Percentiles rank a stretch among this genome's conserved stretches.
Conservation (phyloP, 2,113 vertebrate species). For the Lonchura striata region DNA sequence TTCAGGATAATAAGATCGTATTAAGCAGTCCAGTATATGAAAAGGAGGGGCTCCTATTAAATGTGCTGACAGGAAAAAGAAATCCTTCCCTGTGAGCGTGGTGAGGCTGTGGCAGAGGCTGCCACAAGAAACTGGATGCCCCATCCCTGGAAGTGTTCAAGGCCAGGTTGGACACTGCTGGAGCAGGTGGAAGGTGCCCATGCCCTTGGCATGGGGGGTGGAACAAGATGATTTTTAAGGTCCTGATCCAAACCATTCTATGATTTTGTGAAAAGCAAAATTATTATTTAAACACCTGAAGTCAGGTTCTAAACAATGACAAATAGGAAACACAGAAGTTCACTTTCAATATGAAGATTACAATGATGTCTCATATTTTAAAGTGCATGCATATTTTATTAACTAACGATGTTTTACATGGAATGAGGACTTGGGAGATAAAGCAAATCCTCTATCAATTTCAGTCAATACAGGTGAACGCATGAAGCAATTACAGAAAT, state of each 20-base stretch:
- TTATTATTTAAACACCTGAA: not conserved
- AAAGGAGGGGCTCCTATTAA: not conserved
- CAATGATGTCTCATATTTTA: not conserved
- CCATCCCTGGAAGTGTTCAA: not conserved
- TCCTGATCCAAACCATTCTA: not conserved
- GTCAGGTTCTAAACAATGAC: not conserved
- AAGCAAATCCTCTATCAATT: not conserved
- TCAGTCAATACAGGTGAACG: not conserved
- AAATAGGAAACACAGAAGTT: not conserved
- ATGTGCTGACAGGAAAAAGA: not conserved
- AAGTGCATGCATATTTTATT: not conserved
- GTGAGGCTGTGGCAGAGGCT: not conserved
- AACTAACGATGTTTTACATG: not conserved
- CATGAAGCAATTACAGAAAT: slow-evolving; percentile 36
- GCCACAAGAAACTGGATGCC: not conserved
- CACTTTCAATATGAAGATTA: not conserved
- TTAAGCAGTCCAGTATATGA: not conserved
- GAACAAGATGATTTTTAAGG: not conserved
- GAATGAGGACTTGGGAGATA: not conserved
- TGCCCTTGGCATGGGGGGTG: not conserved
- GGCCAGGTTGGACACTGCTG: not conserved
- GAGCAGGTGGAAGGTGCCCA: not conserved
- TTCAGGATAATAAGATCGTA: not conserved
- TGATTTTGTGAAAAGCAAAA: not conserved
- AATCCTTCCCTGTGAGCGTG: not conserved